A percentile compares a stretch with the other conserved stretches of the same genome.
Evolutionary conservation across 2,888 invertebrate species (phyloP).

Genomic region (Leuctra nigra): DNA sequence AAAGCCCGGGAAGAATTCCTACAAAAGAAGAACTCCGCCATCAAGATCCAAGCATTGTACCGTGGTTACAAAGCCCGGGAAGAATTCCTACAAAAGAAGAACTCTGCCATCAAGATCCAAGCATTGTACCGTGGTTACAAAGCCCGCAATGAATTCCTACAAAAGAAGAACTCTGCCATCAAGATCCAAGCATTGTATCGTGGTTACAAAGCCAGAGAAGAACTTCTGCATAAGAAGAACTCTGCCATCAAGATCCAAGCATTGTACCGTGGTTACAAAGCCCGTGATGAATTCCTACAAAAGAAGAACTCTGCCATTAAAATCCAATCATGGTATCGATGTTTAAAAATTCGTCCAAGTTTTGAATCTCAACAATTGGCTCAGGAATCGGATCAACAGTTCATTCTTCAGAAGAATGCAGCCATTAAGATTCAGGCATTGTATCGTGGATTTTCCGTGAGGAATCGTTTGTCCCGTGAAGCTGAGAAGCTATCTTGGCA

Average conservation of each 20-base stretch:
- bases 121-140: background rate
- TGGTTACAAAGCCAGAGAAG: background rate
- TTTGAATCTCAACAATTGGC: too few relatives aligned
- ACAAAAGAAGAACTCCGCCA: background rate
- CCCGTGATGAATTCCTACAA: constrained; percentile 20
- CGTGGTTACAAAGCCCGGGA: background rate
- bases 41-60: background rate
- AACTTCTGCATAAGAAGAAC: constrained; percentile 28
- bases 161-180: constrained; percentile 18
- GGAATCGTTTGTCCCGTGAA: background rate
- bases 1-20: background rate
- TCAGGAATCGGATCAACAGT: too few relatives aligned
- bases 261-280: constrained; percentile 3
- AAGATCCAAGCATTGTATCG: background rate
- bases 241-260: constrained; percentile 7
- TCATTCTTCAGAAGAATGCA: background rate
- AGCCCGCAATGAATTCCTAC: constrained; percentile 2
- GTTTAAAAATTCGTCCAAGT: too few relatives aligned
- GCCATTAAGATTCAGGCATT: background rate
- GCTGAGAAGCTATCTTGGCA: background rate
- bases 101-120: constrained; percentile 1
- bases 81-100: background rate
- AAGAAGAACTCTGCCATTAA: constrained; percentile 27
- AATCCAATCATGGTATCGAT: constrained; percentile 23
- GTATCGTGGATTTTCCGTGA: background rate